Evolutionary conservation across 2,797 vertebrate species (phyloP), one percentile per base, ranked within the genome.

Genomic region (Coreius guichenoti): DNA sequence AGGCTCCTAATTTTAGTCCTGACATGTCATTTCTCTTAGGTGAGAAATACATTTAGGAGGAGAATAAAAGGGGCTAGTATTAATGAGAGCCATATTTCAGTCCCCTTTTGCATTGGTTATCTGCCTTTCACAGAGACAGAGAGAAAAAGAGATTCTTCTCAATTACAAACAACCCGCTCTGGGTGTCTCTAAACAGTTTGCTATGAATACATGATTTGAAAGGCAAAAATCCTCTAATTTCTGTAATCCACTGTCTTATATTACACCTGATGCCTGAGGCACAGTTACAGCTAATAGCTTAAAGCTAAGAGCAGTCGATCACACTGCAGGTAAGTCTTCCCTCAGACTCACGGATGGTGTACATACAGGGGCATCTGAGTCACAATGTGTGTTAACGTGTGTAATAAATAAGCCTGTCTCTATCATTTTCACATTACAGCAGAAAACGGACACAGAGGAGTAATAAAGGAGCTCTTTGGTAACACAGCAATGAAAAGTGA

Each of bases 41-140:
- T 85, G 84, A 87, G 86, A 87, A 84, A 90, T 80, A 77, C 69
- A 82, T 87, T 76, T 76, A 80, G 79, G 79, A 82, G 82, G 51
- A 75, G 83, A 86, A 87, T 72, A 87, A 54, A 85, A 90, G 68
- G 49, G 23, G 21, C 19, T 63, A n/a, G 74, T 61, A 72, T 86
- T 86, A 82, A 86, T 83, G 81, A 83, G 73, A 76, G 73, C 77
- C 74, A 88, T 88, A 86, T 79, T 86, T 86, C 69, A 87, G 74
- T 43, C 81, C 67, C 29, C 70, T 77, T 77, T 76, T 49, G 49
- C 75, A 76, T 19, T 75, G 77, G 73, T 80, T 85, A 87, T 86
- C 83, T 83, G 77, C 73, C 23, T 67, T 77, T 79, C 43, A 63
- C 68, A 82, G 47, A 43, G 29, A 45, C 39, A 14, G 43, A 36